Conservation (phyloP, 2,888 invertebrate genomes). For the Nemotelus pantherinus region DNA sequence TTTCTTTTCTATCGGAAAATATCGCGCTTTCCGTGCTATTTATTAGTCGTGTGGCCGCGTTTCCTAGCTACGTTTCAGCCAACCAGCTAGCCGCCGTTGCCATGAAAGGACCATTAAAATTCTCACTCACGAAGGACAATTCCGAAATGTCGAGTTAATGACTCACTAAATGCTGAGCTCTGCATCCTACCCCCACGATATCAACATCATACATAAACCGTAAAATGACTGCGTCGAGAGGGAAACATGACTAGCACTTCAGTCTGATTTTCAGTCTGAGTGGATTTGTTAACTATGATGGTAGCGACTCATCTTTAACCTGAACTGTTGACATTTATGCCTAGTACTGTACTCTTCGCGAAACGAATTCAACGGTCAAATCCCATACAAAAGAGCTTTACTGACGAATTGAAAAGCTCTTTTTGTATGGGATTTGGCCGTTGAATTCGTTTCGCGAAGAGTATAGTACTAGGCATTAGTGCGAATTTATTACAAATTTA, state of each 20-base stretch:
- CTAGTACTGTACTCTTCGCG: too few species aligned
- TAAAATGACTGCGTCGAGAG: background rate
- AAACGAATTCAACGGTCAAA: too few species aligned
- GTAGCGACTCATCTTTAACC: background rate
- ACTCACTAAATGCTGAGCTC: background rate
- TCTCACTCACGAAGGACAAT: background rate
- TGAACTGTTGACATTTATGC: background rate
- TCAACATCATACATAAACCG: background rate
- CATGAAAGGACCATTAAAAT: conserved; percentile 1
- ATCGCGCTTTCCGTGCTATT: too few species aligned
- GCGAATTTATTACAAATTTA: conserved; percentile 17
- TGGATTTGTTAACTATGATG: too few species aligned
- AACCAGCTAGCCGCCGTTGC: background rate
- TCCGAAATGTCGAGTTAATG: conserved; percentile 4
- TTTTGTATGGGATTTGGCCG: too few species aligned
- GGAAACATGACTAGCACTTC: background rate
- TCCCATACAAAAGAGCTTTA: too few species aligned
- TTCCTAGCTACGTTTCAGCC: too few species aligned
- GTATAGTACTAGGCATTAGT: too few species aligned
- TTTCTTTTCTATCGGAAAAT: too few species aligned
- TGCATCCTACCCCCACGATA: background rate
- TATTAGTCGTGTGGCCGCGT: too few species aligned
- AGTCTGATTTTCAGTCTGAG: background rate
- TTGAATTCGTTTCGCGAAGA: too few species aligned
- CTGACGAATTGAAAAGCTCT: too few species aligned